These are phyloP conservation scores for Prolemur simus DNA, from an alignment of 2,113 vertebrate species.

Conservation along the genomic window DNA sequence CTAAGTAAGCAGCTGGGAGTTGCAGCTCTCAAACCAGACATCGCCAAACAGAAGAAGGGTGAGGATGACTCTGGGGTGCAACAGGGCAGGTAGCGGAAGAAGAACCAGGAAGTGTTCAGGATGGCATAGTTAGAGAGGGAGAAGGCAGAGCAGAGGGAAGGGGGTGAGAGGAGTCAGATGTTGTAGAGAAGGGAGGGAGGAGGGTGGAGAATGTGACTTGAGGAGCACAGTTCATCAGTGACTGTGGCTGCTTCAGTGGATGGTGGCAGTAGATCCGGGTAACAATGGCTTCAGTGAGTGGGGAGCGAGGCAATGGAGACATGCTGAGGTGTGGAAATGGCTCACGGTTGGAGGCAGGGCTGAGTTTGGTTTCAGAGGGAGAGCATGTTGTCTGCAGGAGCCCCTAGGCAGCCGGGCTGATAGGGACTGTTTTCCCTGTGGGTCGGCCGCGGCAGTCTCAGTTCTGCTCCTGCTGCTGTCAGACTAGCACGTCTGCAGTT, in stretches of 20 bases:
- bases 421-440: not conserved
- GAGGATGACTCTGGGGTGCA: not conserved
- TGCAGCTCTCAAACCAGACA: not conserved
- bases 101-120: not conserved
- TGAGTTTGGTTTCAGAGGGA: not conserved
- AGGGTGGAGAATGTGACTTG: not conserved
- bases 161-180: not conserved
- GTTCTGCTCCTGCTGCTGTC: not conserved
- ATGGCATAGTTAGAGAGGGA: not conserved
- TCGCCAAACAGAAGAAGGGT: not conserved
- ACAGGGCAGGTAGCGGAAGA: not conserved
- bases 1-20: not conserved
- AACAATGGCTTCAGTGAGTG: not conserved
- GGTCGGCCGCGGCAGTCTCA: not conserved
- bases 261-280: not conserved
- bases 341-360: not conserved
- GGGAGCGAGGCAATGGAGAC: not conserved
- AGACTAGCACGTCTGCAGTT: not conserved
- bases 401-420: not conserved
- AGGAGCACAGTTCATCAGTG: not conserved
- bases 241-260: not conserved
- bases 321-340: rapidly evolving
- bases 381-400: not conserved
- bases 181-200: not conserved
- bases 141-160: not conserved